Base-by-base conservation (phyloP, 2,113 vertebrate genomes). In the Anthoscopus minutus region DNA sequence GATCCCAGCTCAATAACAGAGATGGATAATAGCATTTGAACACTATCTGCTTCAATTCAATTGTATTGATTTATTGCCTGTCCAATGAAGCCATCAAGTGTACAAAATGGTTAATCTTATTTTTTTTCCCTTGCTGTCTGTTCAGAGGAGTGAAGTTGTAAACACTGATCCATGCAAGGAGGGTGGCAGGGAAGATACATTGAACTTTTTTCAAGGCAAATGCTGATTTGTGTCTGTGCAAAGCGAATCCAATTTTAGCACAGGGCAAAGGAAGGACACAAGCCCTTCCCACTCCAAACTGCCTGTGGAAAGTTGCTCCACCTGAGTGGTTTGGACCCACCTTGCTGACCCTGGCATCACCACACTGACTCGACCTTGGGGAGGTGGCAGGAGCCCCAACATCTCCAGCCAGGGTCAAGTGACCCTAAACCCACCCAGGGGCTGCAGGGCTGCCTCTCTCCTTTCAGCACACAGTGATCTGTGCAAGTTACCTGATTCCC, bases 51-150 rank as follows among this genome's bases (percentile, higher is more conserved):
- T 93, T 94, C 96, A 96, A 97, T 96, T 94, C 93, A 97, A 95
- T 97, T 96, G 93, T 60, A 96, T 94, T 96, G 97, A 97, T 96
- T 95, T 95, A 97, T 96, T 95, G 84, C 95, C 90, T 96, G 95
- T 96, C 97, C 95, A 96, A 95, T 96, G 95, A 97, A 97, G 88
- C 89, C 88, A 95, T 96, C 93, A 81, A 95, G 77, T 86, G 87
- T 96, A 96, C 95, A 96, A 92, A 97, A 97, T 92, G 91, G 95
- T 96, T 97, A 96, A 96, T 94, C 96, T 96, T 96, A 38, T 88
- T 93, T 96, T 91, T 91, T 87, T 90, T 60, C 15, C 30, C 72
- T 70, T 89, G 92, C 80, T 88, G 74, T 82, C 83, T 91, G 79
- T 89, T 76, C 74, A 56, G 85, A 94, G 85, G 81, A 94, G 85